Conservation (phyloP, 2,888 invertebrate species). For the Dryadula phaetusa region DNA sequence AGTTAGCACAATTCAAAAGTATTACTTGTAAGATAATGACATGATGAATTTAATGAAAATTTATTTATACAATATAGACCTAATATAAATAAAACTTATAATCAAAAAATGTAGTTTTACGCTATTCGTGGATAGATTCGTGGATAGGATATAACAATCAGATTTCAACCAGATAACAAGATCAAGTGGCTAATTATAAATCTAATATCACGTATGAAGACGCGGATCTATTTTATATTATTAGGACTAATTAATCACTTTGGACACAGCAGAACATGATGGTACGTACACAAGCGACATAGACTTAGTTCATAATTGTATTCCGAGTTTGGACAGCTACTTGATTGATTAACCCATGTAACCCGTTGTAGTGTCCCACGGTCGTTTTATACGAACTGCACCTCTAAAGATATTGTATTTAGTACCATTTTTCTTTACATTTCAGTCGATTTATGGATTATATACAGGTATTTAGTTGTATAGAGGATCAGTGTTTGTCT, state of each 20-base stretch:
- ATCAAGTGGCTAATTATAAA: background rate
- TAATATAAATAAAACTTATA: too few relatives aligned
- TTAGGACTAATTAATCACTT: constrained; percentile 73
- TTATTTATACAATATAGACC: too few relatives aligned
- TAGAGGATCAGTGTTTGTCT: constrained; percentile 42
- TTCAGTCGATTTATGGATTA: constrained; percentile 19
- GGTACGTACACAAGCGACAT: constrained; percentile 68
- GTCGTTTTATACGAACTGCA: constrained; percentile 56
- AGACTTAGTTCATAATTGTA: constrained; percentile 82
- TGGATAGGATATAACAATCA: background rate
- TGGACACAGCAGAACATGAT: constrained; percentile 61
- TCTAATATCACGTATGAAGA: constrained; percentile 19
- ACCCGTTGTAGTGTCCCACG: constrained; percentile 54
- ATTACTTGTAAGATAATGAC: too few relatives aligned
- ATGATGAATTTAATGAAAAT: too few relatives aligned
- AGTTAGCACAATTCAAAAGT: too few relatives aligned
- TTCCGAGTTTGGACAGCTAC: constrained; percentile 76
- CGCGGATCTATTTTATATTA: constrained; percentile 37
- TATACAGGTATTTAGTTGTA: constrained; percentile 33
- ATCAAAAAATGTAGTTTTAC: too few relatives aligned
- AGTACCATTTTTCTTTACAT: constrained; percentile 39
- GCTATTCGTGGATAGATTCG: too few relatives aligned
- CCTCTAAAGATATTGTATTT: constrained; percentile 58
- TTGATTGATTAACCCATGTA: constrained; percentile 75
- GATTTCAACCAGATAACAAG: background rate